Conservation (phyloP, 1,140 invertebrate species). For the Aphaenogaster rudis region DNA sequence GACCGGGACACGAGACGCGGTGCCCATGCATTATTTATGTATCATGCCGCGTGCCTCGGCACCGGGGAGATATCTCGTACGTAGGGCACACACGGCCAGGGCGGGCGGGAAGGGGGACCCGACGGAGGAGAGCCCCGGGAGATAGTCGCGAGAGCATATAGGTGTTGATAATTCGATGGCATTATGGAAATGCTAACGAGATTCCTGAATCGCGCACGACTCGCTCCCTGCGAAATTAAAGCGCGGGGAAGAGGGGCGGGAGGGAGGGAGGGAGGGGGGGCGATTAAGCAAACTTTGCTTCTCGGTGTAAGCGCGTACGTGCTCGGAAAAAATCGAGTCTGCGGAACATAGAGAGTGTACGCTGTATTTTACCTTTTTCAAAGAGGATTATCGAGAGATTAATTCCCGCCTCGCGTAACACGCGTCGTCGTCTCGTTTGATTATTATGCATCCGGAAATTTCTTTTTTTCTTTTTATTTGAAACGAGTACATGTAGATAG, state of each 20-base stretch:
- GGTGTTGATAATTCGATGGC: conserved; percentile 76
- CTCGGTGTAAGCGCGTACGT: conserved; percentile 57
- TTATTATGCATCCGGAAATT: conserved; percentile 11
- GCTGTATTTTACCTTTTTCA: conserved; percentile 27
- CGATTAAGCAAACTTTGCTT: conserved; percentile 58
- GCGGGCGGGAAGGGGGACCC: neutral
- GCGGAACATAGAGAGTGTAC: conserved; percentile 9
- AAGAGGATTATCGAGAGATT: conserved; percentile 53
- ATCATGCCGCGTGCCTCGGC: conserved; percentile 79
- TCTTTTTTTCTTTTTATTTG: conserved; percentile 21
- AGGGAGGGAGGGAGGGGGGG: neutral
- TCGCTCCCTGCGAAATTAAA: conserved; percentile 61
- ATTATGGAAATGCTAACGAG: conserved; percentile 75
- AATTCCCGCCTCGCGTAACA: conserved; percentile 23
- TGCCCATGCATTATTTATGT: conserved; percentile 84
- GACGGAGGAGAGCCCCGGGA: conserved; percentile 8
- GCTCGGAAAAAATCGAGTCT: conserved; percentile 61
- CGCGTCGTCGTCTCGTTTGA: neutral
- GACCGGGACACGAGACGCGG: conserved; percentile 77
- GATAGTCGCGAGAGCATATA: conserved; percentile 58
- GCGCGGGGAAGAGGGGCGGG: neutral
- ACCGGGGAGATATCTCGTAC: conserved; percentile 50
- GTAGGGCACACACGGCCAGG: neutral
- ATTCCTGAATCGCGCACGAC: conserved; percentile 56
- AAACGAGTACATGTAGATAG: neutral